These are phyloP conservation scores for Tangara arthus DNA, from an alignment of 2,797 vertebrate species.

Conservation along the genomic window DNA sequence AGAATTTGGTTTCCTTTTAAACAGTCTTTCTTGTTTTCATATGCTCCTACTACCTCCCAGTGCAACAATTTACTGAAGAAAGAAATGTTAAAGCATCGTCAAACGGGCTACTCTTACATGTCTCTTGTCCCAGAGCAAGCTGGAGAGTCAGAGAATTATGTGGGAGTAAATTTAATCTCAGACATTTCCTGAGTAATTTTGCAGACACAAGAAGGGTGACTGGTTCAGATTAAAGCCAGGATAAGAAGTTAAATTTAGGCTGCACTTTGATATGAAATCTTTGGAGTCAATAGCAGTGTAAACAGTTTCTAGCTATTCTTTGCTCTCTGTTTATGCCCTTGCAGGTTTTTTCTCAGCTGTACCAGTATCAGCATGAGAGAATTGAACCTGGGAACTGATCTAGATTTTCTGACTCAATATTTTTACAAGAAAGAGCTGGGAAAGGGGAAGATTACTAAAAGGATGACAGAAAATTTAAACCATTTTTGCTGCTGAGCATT, in stretches of 20 bases:
- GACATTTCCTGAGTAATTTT: constrained; percentile 48
- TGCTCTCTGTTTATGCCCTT: background rate
- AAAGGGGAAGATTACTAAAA: background rate
- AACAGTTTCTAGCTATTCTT: background rate
- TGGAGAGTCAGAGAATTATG: background rate
- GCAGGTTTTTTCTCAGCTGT: background rate
- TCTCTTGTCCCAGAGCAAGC: background rate
- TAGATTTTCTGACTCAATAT: background rate
- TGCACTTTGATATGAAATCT: constrained; percentile 15
- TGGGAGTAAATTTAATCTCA: constrained; percentile 35
- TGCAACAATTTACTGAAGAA: background rate
- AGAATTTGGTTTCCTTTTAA: background rate
- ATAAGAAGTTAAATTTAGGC: constrained; percentile 48
- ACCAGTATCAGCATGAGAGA: background rate
- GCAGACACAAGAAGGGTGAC: background rate
- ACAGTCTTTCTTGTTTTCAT: background rate
- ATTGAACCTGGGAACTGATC: background rate
- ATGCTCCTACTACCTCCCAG: background rate
- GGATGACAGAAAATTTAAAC: background rate
- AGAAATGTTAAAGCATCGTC: background rate
- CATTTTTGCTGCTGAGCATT: background rate
- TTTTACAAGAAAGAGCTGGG: background rate
- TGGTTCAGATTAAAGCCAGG: constrained; percentile 11
- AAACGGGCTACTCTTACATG: background rate
- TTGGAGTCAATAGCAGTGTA: background rate